Evolutionary conservation across 2,888 invertebrate genomes (phyloP), one percentile per base, ranked within the genome.

Genomic region (Drosophila acutilabella): DNA sequence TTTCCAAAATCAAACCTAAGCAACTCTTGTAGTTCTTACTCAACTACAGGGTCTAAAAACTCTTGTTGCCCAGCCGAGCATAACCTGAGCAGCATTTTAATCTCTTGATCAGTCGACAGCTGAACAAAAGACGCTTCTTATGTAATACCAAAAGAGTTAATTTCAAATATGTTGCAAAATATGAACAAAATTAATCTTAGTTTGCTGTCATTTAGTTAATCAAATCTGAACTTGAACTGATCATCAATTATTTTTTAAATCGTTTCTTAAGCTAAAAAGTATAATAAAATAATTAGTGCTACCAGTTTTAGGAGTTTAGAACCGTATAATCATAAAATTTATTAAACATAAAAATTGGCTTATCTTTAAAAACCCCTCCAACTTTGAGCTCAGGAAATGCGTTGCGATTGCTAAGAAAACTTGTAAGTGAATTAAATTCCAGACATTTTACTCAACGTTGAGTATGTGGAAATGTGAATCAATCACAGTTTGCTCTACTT

Each of bases 51-150:
- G 30, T 30, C 30, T 36, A 58, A 53, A 64, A 77, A 59, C 60
- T 57, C 65, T 51, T 38, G 14, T 18, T 57, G 64, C 64, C 52
- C 56, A 71, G 23, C 58, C 20, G 56, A 74, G 69, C 75, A 76
- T 76, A 78, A 53, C 69, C 64, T 78, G 78, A 73, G 51, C 74
- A 48, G 65, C 59, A 72, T 77, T 75, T 64, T 77, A 75, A 75
- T 75, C 60, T 60, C 14, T 30, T 30, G 60, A 76, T 74, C 73
- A 62, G n/a, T 26, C 33, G 42, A 18, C 42, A 30, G 54, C 8
- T 44, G 54, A 42, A 20, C 42, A 54, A 20, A 53, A 54, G 54
- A 36, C 20, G 20, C 38, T n/a, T 38, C 33, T 58, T 60, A 11
- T 18, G 36, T 33, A 64, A 33, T 7, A n/a, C 1, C 8, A 40